A percentile compares a stretch with the other conserved stretches of the same genome.
Evolutionary conservation across 2,113 vertebrate genomes (phyloP).

Genomic region (Barbus barbus): DNA sequence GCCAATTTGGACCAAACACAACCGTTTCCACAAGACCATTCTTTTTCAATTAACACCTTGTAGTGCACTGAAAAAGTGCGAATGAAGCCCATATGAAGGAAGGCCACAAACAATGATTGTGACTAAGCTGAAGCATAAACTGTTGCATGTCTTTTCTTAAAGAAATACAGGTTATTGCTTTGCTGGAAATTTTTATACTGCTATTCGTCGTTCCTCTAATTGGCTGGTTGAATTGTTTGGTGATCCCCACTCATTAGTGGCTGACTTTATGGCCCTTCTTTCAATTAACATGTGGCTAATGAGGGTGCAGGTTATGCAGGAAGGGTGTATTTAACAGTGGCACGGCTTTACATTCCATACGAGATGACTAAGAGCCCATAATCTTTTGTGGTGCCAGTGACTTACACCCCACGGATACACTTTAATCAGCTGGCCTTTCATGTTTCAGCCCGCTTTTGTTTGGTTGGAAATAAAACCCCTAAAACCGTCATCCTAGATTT

Average conservation of each 20-base stretch:
- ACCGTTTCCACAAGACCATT: slow-evolving; percentile 43
- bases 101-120: slow-evolving; percentile 7
- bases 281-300: slow-evolving; percentile 57
- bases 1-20: slow-evolving; percentile 41
- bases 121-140: slow-evolving; percentile 2
- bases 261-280: slow-evolving; percentile 42
- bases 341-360: slow-evolving; percentile 30
- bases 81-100: slow-evolving; percentile 48
- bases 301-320: slow-evolving; percentile 36
- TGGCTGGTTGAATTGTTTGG: slow-evolving; percentile 49
- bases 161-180: neutral
- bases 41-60: slow-evolving; percentile 54
- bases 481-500: slow-evolving; percentile 23
- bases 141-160: slow-evolving; percentile 12
- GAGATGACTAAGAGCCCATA: slow-evolving; percentile 18
- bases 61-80: slow-evolving; percentile 24
- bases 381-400: slow-evolving; percentile 47
- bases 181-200: slow-evolving; percentile 33
- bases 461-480: slow-evolving; percentile 34
- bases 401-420: slow-evolving; percentile 47
- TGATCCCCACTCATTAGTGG: slow-evolving; percentile 53
- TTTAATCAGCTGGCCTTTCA: slow-evolving; percentile 54
- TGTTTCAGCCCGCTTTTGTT: slow-evolving; percentile 44
- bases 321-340: slow-evolving; percentile 48
- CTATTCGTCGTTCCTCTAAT: slow-evolving; percentile 47